Base-by-base conservation (phyloP, 1,140 invertebrate genomes). In the Bactericera cockerelli region DNA sequence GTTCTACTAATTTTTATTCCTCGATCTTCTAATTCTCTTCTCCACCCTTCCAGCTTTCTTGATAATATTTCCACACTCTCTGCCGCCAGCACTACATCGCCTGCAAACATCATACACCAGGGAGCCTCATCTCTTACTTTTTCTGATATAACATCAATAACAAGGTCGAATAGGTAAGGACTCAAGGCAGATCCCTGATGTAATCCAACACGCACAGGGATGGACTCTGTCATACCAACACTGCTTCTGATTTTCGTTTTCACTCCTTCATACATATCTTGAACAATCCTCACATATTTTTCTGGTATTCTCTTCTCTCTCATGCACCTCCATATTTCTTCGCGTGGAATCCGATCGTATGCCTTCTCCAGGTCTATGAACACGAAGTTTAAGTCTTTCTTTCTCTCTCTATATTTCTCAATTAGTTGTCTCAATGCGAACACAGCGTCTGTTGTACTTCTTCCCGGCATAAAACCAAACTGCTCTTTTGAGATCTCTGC, bases 321-420 rank as follows among this genome's bases (percentile, higher is more conserved):
- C 33, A 57, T 13, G 22, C 56, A 57, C 22, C 33, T 19, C 56
- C 56, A 57, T 26, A 57, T 24, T 31, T 57, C 33, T 36, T 57
- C n/a, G 11, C 56, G 11, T 22, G 33, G 56, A 13, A 57, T 4
- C 19, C 56, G 11, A 26, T 57, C 26, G 16, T 33, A 57, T 14
- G 56, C 56, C 26, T 57, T 57, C 33, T 57, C 56, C 31, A 57
- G 19, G 22, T 49, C 42, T 19, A 49, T 49, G 8, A 49, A 49
- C 19, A 49, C n/a, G 22, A 49, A n/a, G 42, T 49, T 4, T 49
- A 49, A 16, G 42, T 49, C 42, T n/a, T 22, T 49, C n/a, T 49
- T 49, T n/a, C 19, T 49, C 4, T 49, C 42, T 49, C 22, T 4
- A n/a, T 49, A n/a, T 49, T 49, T 49, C 42, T 19, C 42, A 4